Percentiles rank a stretch among this genome's conserved stretches.
These are phyloP conservation scores for Mesochorus sp. DNA, from an alignment of 2,888 invertebrate genomes.

Conservation along the genomic window DNA sequence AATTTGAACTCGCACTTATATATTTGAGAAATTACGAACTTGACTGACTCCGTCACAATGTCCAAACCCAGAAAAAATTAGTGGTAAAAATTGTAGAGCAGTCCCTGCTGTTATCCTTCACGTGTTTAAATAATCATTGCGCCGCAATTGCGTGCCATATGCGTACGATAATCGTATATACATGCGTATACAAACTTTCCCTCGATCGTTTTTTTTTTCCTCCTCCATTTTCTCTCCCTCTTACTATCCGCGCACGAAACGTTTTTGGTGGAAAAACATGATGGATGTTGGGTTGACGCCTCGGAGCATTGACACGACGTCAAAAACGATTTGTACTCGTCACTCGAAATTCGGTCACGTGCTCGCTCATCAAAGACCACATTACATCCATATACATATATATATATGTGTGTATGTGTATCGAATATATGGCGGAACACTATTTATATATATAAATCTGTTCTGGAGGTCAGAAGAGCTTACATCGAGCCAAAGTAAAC, in stretches of 20 bases:
- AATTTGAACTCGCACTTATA: background rate
- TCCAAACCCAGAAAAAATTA: background rate
- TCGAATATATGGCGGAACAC: background rate
- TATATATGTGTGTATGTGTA: background rate
- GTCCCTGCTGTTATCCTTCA: background rate
- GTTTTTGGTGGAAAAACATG: slow-evolving; percentile 50
- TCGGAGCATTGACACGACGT: slow-evolving; percentile 55
- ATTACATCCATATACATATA: background rate
- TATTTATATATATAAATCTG: background rate
- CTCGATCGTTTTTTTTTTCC: background rate
- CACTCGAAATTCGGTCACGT: slow-evolving; percentile 62
- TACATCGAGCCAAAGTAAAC: background rate
- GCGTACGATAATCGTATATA: background rate
- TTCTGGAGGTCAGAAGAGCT: slow-evolving; percentile 23
- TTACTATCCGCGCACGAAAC: background rate
- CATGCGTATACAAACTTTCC: background rate
- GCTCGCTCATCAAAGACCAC: slow-evolving; percentile 30
- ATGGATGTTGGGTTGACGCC: slow-evolving; percentile 59
- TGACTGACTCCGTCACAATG: background rate
- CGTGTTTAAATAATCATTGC: background rate
- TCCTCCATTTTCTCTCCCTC: background rate
- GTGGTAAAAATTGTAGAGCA: background rate
- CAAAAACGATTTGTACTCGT: slow-evolving; percentile 65
- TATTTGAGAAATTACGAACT: slow-evolving; percentile 7
- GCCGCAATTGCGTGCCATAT: background rate